Evolutionary conservation across 2,888 invertebrate genomes (phyloP).

Genomic region (Deroplatys truncata): DNA sequence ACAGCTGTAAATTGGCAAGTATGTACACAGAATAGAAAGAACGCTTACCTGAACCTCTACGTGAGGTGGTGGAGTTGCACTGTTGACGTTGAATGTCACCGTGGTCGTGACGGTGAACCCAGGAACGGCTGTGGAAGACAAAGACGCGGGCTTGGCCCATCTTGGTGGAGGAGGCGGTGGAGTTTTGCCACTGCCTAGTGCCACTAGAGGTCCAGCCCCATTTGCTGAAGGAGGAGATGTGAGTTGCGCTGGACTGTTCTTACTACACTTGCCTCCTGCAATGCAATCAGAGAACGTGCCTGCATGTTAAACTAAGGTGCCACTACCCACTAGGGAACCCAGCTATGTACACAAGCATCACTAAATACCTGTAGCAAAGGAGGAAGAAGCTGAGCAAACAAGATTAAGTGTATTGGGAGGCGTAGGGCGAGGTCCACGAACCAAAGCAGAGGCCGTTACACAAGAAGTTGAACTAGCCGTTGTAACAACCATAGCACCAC

Average conservation of each 20-base stretch:
- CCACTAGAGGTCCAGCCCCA: slow-evolving; percentile 21
- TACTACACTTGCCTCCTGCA: slow-evolving; percentile 12
- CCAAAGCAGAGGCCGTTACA: slow-evolving; percentile 23
- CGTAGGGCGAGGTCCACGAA: slow-evolving; percentile 65
- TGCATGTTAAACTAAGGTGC: neutral
- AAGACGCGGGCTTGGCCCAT: slow-evolving; percentile 68
- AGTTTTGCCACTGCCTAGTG: slow-evolving; percentile 42
- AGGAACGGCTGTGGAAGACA: slow-evolving; percentile 38
- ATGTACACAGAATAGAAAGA: too few species aligned
- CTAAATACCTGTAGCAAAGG: neutral
- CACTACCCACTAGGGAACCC: too few species aligned
- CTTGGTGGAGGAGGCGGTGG: slow-evolving; percentile 82
- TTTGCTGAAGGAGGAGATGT: slow-evolving; percentile 30
- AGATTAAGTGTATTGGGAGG: slow-evolving; percentile 80
- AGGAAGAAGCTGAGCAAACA: slow-evolving; percentile 48
- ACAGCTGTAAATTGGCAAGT: too few species aligned
- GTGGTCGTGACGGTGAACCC: slow-evolving; percentile 74
- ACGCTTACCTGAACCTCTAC: slow-evolving; percentile 32
- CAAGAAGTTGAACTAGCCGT: slow-evolving; percentile 27
- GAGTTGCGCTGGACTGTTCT: slow-evolving; percentile 34
- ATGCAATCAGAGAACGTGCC: neutral
- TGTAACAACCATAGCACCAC: slow-evolving; percentile 24
- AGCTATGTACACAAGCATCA: neutral
- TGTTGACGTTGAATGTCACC: slow-evolving; percentile 74
- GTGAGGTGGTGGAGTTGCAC: slow-evolving; percentile 41